Base-by-base conservation (phyloP, 2,113 vertebrate genomes). In the Desmodus rotundus region DNA sequence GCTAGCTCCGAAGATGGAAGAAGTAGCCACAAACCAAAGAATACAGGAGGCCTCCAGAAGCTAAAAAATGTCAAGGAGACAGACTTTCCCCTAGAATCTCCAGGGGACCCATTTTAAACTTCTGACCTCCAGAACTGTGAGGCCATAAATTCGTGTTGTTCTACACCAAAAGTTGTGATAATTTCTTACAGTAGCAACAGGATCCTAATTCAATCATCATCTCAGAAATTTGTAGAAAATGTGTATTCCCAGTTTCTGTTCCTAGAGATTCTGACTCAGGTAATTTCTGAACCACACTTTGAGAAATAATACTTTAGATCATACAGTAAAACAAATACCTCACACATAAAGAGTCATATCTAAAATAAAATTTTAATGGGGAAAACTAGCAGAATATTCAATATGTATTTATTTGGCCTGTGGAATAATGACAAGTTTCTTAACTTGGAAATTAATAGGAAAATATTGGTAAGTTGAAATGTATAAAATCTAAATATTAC, bases 401-500 rank as follows among this genome's bases (percentile, higher is more conserved):
- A 19, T 26, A n/a, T 87, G 76, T 50, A 87, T 76, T 45, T 81
- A 81, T 50, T 82, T 91, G 61, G 88, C 33, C 24, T 68, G n/a
- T 36, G 41, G 58, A 91, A 78, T 72, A 80, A 56, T 73, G 56
- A 82, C 56, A 91, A 31, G 19, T 94, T 61, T 76, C 58, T 70
- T 33, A 83, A 36, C 58, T 83, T 94, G 54, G 31, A 77, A 83
- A 76, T 61, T 72, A 78, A 80, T 20, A 68, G 22, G 47, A 82
- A 91, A 91, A 61, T n/a, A 81, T 0, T 76, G 31, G n/a, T 83
- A 94, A 17, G 58, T 80, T 85, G 86, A 80, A 89, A 72, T 73
- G 10, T 80, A 80, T 72, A 54, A 93, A 89, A 89, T n/a, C 72
- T 41, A 86, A 86, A 89, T 89, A 78, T 89, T 96, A 73, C 65